Percentiles rank a stretch among this genome's conserved stretches.
phyloP scores from a whole-genome alignment of 1,140 invertebrate species.

The Radopholus similis region DNA sequence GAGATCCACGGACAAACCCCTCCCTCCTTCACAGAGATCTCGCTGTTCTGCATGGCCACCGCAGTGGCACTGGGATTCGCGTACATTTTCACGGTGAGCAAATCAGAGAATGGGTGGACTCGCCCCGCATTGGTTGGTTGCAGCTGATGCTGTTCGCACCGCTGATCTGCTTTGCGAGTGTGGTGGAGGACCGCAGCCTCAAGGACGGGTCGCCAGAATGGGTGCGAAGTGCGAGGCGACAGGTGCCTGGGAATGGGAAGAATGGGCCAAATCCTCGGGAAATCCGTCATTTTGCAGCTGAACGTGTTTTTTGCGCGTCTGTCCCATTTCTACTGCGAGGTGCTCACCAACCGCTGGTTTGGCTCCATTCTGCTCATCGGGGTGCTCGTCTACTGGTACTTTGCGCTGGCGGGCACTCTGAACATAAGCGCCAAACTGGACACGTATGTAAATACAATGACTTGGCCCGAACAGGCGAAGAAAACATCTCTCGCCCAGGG shows the following conservation, averaged over 20 bases:
- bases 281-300: background rate
- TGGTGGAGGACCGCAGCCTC: conserved; percentile 12
- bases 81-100: conserved; percentile 49
- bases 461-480: too few relatives aligned
- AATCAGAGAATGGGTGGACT: background rate
- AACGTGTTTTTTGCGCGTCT: background rate
- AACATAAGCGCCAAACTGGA: conserved; percentile 26
- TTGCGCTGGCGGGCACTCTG: conserved; percentile 45
- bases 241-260: background rate
- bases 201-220: background rate
- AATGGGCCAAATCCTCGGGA: too few relatives aligned
- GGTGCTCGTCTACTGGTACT: conserved; percentile 48
- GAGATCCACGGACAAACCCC: background rate
- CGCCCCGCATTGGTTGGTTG: too few relatives aligned
- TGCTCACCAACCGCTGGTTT: conserved; percentile 15
- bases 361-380: conserved; percentile 6
- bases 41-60: conserved; percentile 52
- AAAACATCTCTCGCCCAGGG: too few relatives aligned
- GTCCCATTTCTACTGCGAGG: conserved; percentile 24
- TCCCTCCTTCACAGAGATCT: conserved; percentile 65
- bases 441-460: conserved; percentile 2
- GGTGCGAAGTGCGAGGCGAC: background rate
- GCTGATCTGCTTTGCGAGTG: conserved; percentile 40
- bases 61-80: conserved; percentile 51
- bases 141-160: conserved; percentile 52